phyloP scores from a whole-genome alignment of 2,113 vertebrate species.

The Heterocephalus glaber region DNA sequence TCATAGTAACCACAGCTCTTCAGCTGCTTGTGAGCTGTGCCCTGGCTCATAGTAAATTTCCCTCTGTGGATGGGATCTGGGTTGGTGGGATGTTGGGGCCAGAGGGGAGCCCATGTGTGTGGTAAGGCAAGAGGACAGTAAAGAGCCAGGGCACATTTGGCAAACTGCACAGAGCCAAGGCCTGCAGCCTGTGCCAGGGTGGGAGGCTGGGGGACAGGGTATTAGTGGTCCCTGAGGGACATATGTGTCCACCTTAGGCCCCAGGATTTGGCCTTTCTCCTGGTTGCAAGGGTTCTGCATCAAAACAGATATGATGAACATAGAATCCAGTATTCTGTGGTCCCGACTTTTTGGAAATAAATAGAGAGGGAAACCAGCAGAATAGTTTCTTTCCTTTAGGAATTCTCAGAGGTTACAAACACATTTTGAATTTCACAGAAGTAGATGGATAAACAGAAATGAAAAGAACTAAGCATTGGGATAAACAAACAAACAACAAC shows the following conservation, averaged over 20 bases:
- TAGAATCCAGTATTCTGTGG: neutral
- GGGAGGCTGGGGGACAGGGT: neutral
- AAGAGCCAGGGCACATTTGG: accelerated
- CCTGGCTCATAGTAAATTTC: neutral
- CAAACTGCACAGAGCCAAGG: accelerated
- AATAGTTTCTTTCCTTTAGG: neutral
- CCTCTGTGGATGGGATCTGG: neutral
- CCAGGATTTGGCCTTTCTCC: neutral
- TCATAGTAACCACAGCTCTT: neutral
- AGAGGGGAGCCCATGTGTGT: accelerated
- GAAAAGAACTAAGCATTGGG: neutral
- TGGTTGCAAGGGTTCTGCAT: neutral
- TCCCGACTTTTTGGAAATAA: neutral
- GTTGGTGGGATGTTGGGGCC: neutral
- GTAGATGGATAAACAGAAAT: neutral
- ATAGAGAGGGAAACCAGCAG: neutral
- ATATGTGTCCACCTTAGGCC: neutral
- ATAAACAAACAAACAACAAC: no score
- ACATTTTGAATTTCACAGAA: neutral
- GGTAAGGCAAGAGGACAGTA: neutral
- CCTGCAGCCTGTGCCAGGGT: accelerated
- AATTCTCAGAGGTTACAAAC: neutral
- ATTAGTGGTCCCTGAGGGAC: neutral
- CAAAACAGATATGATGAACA: accelerated
- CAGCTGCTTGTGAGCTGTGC: neutral